Evolutionary conservation across 2,113 vertebrate genomes (phyloP), one percentile per base, ranked within the genome.

Genomic region (Saimiri boliviensis): DNA sequence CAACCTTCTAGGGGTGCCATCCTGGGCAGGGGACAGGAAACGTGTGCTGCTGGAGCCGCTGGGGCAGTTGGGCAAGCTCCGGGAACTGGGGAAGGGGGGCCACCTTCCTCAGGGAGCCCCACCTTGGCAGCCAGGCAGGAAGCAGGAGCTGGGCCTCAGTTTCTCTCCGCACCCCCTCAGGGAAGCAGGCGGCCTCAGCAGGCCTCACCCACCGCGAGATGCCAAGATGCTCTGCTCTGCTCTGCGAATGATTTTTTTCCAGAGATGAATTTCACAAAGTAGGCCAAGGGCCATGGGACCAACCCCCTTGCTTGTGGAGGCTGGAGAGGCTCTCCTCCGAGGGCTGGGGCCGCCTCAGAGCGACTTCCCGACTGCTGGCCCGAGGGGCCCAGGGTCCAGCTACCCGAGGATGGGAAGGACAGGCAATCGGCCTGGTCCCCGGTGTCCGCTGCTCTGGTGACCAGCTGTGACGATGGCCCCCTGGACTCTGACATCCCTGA

Each of bases 201-300:
- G 93, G 83, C 86, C 83, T 95, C 74, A 56, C 49, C 86, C 35
- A 86, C 81, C 86, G n/a, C 1, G 1, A 93, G 76, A 77, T 45
- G 79, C 68, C 52, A 73, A 54, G 35, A 87, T 52, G 86, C 79
- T 81, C 68, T 32, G 71, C 76, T 93, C 85, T 40, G 77, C 86
- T 95, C 63, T 1, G 76, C 94, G 86, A 96, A 52, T 93, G 10
- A 77, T 93, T 95, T 89, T 89, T 71, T 97, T 74, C n/a, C 11
- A 45, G 87, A 97, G 92, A 96, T 89, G 79, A 97, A 83, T 95
- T 86, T 94, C 73, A 95, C 54, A 94, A 98, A 98, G 90, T 98
- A 98, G 98, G 98, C 77, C 97, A 93, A 0, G 35, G 82, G 96
- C 97, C 20, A 0, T 83, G 97, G 94, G 97, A 98, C 90, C 87